Conservation (phyloP, 2,888 invertebrate species). For the Lasiommata megera region DNA sequence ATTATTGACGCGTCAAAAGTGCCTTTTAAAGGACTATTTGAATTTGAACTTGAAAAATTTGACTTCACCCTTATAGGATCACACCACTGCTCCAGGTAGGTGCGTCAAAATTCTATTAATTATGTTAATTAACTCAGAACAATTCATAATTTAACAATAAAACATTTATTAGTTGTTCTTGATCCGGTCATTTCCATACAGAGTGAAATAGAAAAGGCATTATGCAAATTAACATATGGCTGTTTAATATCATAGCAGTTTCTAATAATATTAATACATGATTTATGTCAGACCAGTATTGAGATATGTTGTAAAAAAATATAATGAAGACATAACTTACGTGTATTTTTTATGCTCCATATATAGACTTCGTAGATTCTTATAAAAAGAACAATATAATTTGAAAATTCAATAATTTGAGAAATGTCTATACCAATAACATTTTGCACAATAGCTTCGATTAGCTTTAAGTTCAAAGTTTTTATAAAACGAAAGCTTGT, state of each 20-base stretch:
- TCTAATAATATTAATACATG: conserved; percentile 18
- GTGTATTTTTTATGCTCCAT: conserved; percentile 1
- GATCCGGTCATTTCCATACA: conserved; percentile 27
- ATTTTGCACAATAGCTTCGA: too few relatives aligned
- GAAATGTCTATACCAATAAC: background rate
- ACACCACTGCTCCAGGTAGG: background rate
- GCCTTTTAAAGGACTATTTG: too few relatives aligned
- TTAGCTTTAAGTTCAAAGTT: too few relatives aligned
- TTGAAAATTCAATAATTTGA: background rate
- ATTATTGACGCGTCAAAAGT: too few relatives aligned
- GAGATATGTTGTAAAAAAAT: conserved; percentile 16
- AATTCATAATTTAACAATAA: conserved; percentile 18
- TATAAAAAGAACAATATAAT: background rate
- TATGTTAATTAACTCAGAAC: background rate
- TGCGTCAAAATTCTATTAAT: background rate
- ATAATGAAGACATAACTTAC: conserved; percentile 24
- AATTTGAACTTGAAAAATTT: too few relatives aligned
- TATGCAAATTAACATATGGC: conserved; percentile 23
- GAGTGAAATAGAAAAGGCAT: conserved; percentile 22
- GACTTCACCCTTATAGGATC: too few relatives aligned
- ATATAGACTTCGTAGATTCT: background rate
- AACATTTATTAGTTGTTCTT: conserved; percentile 17
- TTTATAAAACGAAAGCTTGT: too few relatives aligned
- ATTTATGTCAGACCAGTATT: conserved; percentile 25
- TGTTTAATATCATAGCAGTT: conserved; percentile 24